A percentile compares a stretch with the other conserved stretches of the same genome.
Conservation (phyloP, 2,113 vertebrate species). For the Chloebia gouldiae region DNA sequence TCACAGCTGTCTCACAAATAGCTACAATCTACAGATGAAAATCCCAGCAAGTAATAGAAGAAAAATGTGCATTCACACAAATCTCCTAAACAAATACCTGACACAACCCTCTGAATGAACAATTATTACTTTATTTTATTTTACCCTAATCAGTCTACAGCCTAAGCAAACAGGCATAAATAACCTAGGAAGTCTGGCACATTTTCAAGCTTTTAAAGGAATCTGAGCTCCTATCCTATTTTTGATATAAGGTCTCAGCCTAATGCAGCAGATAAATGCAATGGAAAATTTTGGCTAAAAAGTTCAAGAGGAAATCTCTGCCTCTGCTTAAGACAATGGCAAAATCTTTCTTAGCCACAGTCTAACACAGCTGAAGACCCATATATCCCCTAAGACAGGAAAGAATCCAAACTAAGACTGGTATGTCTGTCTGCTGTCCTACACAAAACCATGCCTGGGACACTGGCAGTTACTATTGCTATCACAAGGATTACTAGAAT, state of each 20-base stretch:
- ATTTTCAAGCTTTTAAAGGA: not conserved
- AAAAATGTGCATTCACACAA: not conserved
- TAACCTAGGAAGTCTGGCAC: not conserved
- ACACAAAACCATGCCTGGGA: not conserved
- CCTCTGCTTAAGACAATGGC: not conserved
- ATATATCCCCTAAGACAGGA: not conserved
- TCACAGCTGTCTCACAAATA: not conserved
- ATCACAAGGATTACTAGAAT: not conserved
- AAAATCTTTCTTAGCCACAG: not conserved
- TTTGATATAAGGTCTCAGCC: not conserved
- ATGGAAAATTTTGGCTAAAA: not conserved
- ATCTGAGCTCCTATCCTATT: not conserved
- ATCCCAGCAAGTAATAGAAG: not conserved
- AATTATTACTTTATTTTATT: not conserved
- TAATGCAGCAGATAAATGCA: not conserved
- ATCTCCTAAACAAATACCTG: not conserved
- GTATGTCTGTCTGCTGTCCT: not conserved
- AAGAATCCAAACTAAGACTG: not conserved
- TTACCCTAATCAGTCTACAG: not conserved
- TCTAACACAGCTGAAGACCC: not conserved
- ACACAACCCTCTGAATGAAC: not conserved
- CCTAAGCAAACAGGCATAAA: not conserved
- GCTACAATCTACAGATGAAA: not conserved
- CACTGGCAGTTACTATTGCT: not conserved
- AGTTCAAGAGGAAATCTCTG: not conserved